phyloP scores from a whole-genome alignment of 2,113 vertebrate species.

The Cardinalis cardinalis region DNA sequence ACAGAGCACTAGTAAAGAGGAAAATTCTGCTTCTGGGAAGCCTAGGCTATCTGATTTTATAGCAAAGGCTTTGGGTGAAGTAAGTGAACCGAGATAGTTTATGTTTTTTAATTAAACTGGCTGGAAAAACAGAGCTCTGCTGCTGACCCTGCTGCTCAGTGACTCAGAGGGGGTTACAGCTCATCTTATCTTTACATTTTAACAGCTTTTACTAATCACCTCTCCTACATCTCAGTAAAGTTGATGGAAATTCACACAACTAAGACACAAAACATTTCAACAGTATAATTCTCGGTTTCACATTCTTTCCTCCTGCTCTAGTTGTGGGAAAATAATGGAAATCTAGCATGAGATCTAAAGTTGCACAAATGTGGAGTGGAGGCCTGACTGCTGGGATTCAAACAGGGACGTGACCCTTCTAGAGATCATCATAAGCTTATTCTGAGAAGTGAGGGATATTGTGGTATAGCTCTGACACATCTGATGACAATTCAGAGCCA shows the following conservation, averaged over 20 bases:
- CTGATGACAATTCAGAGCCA: constrained; percentile 16
- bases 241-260: neutral
- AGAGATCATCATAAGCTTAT: neutral
- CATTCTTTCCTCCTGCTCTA: neutral
- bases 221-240: neutral
- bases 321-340: neutral
- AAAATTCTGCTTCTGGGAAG: neutral
- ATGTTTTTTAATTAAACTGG: constrained; percentile 29
- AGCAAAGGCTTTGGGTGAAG: neutral
- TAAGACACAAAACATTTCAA: neutral
- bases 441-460: neutral
- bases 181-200: neutral
- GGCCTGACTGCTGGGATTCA: neutral
- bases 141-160: neutral
- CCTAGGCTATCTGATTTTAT: neutral
- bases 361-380: neutral
- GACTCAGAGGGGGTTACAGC: neutral
- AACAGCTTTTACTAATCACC: neutral
- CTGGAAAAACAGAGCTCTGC: neutral
- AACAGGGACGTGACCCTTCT: neutral
- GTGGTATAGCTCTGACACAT: constrained; percentile 20
- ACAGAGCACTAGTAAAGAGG: neutral
- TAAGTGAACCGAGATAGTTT: neutral
- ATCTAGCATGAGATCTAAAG: neutral
- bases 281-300: neutral